Evolutionary conservation across 1,140 invertebrate genomes (phyloP), one percentile per base, ranked within the genome.

Genomic region (Leptopilina boulardi): DNA sequence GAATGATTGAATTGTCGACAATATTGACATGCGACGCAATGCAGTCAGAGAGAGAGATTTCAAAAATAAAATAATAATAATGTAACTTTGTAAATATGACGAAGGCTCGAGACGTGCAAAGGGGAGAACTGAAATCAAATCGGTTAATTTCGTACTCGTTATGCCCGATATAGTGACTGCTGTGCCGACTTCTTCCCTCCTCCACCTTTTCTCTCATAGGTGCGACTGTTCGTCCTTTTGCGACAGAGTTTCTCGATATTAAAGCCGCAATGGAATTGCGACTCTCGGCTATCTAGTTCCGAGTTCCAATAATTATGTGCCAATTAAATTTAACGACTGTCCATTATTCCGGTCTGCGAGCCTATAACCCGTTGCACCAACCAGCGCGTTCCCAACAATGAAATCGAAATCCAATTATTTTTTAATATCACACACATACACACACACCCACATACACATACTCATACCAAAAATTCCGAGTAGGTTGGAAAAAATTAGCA

Each of bases 301-400:
- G 74, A 76, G 59, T 82, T 59, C 78, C 79, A 80, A 87, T 88
- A 88, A 88, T 87, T 88, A 87, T 87, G 83, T 87, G 85, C 82
- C 84, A 87, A 88, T 88, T 88, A 88, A 87, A 87, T 87, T 87
- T 88, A 88, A 88, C 87, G 86, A 88, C 81, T 84, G 81, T 84
- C 83, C 84, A 87, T 88, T 87, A 87, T 87, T 87, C 79, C 85
- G 73, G 78, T 83, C 77, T 80, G 82, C 76, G 80, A 72, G 76
- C 74, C 54, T 56, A 56, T 56, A 19, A n/a, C 54, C 54, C 54
- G 23, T 23, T 18, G n/a, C 47, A 51, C 70, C 71, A 75, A 51
- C 44, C 71, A 74, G 70, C 76, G 70, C 80, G 80, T 74, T 81
- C 81, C 78, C 81, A 84, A 80, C 80, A 84, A 86, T 84, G 73